Evolutionary conservation across 2,113 vertebrate species (phyloP), one percentile per base, ranked within the genome.

Genomic region (Labeo catla): DNA sequence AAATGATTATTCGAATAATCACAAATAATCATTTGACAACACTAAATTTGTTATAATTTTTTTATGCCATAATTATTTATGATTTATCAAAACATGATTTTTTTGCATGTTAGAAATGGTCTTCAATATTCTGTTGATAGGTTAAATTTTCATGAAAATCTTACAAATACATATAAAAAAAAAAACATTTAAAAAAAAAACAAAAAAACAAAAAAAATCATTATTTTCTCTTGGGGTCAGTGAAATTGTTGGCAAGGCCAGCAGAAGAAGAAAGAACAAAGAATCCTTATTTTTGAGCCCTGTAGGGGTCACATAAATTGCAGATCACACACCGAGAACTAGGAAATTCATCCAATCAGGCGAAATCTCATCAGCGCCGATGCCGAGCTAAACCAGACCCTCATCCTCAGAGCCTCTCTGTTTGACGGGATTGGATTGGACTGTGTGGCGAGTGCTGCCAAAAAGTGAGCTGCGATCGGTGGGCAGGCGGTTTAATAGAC

Each of bases 401-500:
- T 66, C 82, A 43, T 66, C 73, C 45, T 52, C 80, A 52, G 1
- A 74, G 65, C 16, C 23, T 1, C 52, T 28, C 7, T 36, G 21
- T 84, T 84, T 87, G 52, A 73, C 23, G 4, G n/a, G 52, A 77
- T 70, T 50, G 59, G 15, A 84, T 47, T 77, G 86, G 61, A 83
- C 39, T 57, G 49, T 34, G 76, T 59, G 52, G 76, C 19, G 19
- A 79, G 57, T 43, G 90, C 90, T 93, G 93, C 93, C 93, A 93
- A 93, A 90, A 90, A 65, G 86, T 81, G 83, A 91, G 91, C 92
- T 91, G 92, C 90, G 92, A 92, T 95, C 93, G 93, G 93, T 93
- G 91, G 91, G 91, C 93, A 93, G 92, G 91, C 90, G 89, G 91
- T 93, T 93, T 93, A 94, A 94, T 93, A 94, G 91, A 93, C 91